These are phyloP conservation scores for Sebastes hubbsi DNA, from an alignment of 2,797 vertebrate species.

Conservation along the genomic window DNA sequence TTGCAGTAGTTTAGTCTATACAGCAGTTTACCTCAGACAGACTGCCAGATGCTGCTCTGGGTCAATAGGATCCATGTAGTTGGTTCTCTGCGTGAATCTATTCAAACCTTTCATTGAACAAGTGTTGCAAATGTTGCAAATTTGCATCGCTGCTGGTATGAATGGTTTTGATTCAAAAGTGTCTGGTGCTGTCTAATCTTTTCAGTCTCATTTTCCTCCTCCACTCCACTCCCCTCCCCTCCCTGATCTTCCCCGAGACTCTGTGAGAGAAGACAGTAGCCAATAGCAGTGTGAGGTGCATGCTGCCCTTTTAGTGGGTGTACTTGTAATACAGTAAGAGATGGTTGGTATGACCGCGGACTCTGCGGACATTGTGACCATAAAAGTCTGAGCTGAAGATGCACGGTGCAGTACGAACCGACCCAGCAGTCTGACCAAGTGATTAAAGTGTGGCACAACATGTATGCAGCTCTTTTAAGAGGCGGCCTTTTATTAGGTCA, in stretches of 20 bases:
- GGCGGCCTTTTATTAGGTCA: not conserved
- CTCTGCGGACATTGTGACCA: not conserved
- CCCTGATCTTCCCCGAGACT: not conserved
- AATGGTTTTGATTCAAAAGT: not conserved
- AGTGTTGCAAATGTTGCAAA: not conserved
- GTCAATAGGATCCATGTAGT: not conserved
- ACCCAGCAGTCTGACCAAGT: not conserved
- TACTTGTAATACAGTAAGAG: not conserved
- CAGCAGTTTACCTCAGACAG: too few relatives aligned
- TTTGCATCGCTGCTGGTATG: not conserved
- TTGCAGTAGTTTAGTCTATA: not conserved
- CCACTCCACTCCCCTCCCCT: not conserved
- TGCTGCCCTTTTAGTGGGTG: not conserved
- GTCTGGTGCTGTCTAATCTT: not conserved
- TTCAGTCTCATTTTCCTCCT: not conserved
- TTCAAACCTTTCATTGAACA: not conserved
- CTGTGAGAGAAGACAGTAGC: not conserved
- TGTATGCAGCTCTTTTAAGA: not conserved
- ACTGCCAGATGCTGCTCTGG: too few relatives aligned
- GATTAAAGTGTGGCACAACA: not conserved
- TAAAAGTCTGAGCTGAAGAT: not conserved
- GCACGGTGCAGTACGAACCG: not conserved
- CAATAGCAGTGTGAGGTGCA: not conserved
- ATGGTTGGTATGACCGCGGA: not conserved
- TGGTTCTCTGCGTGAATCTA: not conserved